These are phyloP conservation scores for Mythimna vitellina DNA, from an alignment of 2,888 invertebrate species.

Conservation along the genomic window DNA sequence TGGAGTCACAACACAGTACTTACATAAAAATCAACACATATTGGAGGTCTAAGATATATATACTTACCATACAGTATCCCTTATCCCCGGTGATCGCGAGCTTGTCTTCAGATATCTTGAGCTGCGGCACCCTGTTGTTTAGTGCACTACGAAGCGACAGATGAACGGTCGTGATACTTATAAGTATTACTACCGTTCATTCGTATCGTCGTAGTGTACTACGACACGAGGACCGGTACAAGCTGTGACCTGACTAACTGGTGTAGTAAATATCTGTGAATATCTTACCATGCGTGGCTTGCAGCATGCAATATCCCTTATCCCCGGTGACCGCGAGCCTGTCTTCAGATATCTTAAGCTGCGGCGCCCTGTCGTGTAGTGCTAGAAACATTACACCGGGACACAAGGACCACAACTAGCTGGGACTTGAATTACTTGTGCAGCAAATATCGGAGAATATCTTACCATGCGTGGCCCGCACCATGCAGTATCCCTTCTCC, in stretches of 20 bases:
- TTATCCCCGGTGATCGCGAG: slow-evolving; percentile 98
- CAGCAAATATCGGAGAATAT: too few species aligned
- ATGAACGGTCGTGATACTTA: too few species aligned
- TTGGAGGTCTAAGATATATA: too few species aligned
- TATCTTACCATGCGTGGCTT: slow-evolving; percentile 92
- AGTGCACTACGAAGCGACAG: too few species aligned
- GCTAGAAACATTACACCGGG: slow-evolving; percentile 95
- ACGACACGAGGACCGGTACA: slow-evolving; percentile 96
- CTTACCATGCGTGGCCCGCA: slow-evolving; percentile 93
- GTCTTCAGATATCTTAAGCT: slow-evolving; percentile 97
- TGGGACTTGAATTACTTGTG: slow-evolving; percentile 89
- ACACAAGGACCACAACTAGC: slow-evolving; percentile 97
- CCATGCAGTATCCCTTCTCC: slow-evolving; percentile 99
- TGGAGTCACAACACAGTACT: too few species aligned
- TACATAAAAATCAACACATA: too few species aligned
- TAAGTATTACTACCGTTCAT: too few species aligned
- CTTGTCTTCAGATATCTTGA: slow-evolving; percentile 97
- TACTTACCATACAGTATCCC: slow-evolving; percentile 93
- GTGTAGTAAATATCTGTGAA: too few species aligned
- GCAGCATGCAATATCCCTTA: slow-evolving; percentile 98
- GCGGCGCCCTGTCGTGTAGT: slow-evolving; percentile 98
- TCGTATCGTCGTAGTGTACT: too few species aligned
- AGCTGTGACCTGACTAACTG: slow-evolving; percentile 91
- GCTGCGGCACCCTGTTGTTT: slow-evolving; percentile 98
- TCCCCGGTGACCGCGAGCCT: slow-evolving; percentile 98